Evolutionary conservation across 1,140 invertebrate genomes (phyloP), one percentile per base, ranked within the genome.

Genomic region (Macrobrachium rosenbergii): DNA sequence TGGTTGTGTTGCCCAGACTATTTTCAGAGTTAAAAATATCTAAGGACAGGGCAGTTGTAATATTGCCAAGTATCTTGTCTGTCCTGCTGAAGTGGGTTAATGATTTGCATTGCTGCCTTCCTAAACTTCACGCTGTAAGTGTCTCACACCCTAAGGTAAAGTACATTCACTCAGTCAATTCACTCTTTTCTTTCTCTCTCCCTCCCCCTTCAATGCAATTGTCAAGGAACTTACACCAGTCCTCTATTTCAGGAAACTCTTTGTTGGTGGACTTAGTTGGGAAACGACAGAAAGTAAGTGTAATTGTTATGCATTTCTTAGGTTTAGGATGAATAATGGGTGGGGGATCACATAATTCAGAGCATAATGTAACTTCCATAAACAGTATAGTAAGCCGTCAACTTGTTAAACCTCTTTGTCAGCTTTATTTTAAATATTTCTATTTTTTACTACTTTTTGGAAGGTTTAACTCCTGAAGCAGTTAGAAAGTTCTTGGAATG

Each of bases 181-280:
- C 84, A 79, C 77, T 67, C 79, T 67, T 67, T 69, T 23, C n/a
- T 19, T 6, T 60, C 69, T 37, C 12, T 21, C 58, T 10, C n/a
- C 59, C 64, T 23, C n/a, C 23, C 45, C 58, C 6, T 3, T 19
- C 2, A 8, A 52, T 52, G 52, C 52, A 10, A 5, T 52, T 52
- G 52, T 52, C 52, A 52, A 52, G 52, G 52, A 52, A 43, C 60
- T 87, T 67, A 87, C 23, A 28, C 2, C 52, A 10, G 10, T 28
- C 91, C 90, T 90, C 84, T 91, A 93, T 96, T 95, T 91, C 95
- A 99, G 98, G 94, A 99, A 99, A 95, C 95, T 99, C 90, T 99
- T 99, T 95, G 97, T 99, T 93, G 98, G 98, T 91, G 98, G 97
- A 87, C 93, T 99, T 88, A 98, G 97, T 94, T 99, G 98, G 97